Percentiles rank a stretch among this genome's conserved stretches.
These are phyloP conservation scores for Drosophila repleta DNA, from an alignment of 1,140 invertebrate genomes.

Conservation along the genomic window DNA sequence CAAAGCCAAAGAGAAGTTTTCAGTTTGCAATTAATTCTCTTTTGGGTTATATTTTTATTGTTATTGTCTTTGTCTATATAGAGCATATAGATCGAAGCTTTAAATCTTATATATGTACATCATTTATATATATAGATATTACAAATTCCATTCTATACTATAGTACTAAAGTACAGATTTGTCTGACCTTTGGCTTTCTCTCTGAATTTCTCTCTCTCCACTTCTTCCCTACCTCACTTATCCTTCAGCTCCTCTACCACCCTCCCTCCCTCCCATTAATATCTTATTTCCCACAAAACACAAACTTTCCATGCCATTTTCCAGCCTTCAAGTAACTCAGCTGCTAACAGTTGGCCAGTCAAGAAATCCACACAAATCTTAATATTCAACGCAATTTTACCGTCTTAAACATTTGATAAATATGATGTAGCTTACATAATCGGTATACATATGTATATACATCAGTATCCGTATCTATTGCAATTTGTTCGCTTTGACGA, in stretches of 20 bases:
- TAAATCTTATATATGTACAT: too few relatives aligned
- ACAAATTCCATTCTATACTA: too few relatives aligned
- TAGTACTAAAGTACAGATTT: too few relatives aligned
- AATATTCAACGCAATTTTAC: too few relatives aligned
- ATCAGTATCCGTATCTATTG: conserved; percentile 28
- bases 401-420: neutral
- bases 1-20: neutral
- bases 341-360: too few relatives aligned
- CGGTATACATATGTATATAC: neutral
- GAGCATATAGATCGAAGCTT: too few relatives aligned
- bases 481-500: conserved; percentile 61
- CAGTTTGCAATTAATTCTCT: neutral
- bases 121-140: too few relatives aligned
- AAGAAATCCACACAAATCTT: too few relatives aligned
- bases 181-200: too few relatives aligned
- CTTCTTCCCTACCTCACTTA: neutral
- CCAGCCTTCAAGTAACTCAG: neutral
- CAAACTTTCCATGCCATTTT: neutral
- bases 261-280: neutral
- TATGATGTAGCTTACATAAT: neutral
- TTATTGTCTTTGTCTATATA: neutral
- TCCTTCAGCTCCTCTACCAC: neutral
- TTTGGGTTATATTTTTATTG: neutral
- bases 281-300: neutral
- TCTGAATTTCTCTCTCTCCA: neutral